Percentiles rank a stretch among this genome's conserved stretches.
These are phyloP conservation scores for Grammomys surdaster DNA, from an alignment of 2,113 vertebrate genomes.

Conservation along the genomic window DNA sequence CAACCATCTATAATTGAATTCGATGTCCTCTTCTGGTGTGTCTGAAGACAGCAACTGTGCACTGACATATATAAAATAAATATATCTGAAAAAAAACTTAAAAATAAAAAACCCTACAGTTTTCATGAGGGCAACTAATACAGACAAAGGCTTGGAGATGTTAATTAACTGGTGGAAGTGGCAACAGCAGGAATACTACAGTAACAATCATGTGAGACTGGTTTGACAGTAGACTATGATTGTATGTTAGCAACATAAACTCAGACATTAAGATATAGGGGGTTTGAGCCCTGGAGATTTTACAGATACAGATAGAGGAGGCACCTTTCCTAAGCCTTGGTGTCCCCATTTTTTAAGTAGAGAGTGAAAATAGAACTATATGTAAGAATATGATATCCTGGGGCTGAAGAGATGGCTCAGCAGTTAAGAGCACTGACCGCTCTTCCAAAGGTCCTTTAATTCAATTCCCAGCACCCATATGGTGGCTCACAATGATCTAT, in stretches of 20 bases:
- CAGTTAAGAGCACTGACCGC: not conserved
- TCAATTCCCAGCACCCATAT: not conserved
- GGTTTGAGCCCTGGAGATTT: not conserved
- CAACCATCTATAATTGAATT: too few species aligned
- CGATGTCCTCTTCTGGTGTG: too few species aligned
- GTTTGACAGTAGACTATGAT: not conserved
- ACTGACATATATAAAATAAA: too few species aligned
- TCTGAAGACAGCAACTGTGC: too few species aligned
- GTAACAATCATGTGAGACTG: not conserved
- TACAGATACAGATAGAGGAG: not conserved
- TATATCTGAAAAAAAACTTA: too few species aligned
- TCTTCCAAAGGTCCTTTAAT: not conserved
- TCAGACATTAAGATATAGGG: not conserved
- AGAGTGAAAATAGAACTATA: not conserved
- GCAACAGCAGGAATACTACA: not conserved
- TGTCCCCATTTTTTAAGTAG: conserved; percentile 11
- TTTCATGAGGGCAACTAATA: conserved; percentile 48
- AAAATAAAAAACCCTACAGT: not conserved
- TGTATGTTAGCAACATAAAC: not conserved
- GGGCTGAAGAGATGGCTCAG: not conserved
- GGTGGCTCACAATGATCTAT: not conserved
- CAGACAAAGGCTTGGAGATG: not conserved
- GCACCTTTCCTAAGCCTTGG: not conserved
- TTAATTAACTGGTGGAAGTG: not conserved
- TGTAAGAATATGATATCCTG: conserved; percentile 17